Conservation (phyloP, 2,888 invertebrate genomes). For the Glyphotaelius pellucidus region DNA sequence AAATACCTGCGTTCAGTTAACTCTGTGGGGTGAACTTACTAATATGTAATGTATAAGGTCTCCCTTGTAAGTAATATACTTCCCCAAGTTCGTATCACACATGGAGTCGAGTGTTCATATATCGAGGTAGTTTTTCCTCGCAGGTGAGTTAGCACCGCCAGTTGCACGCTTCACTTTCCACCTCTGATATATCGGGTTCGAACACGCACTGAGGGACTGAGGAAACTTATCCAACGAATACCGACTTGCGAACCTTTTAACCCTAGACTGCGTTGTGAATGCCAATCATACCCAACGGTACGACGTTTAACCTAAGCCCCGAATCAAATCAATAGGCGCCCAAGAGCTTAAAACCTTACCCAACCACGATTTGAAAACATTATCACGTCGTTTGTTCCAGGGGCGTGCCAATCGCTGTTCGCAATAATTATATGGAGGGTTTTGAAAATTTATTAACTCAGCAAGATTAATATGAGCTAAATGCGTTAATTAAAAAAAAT, state of each 20-base stretch:
- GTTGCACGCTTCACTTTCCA: constrained; percentile 53
- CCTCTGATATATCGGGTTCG: constrained; percentile 58
- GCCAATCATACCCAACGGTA: neutral
- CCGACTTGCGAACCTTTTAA: constrained; percentile 9
- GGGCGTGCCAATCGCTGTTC: too few relatives aligned
- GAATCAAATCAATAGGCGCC: neutral
- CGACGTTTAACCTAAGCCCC: neutral
- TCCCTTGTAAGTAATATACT: neutral
- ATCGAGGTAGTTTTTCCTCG: constrained; percentile 26
- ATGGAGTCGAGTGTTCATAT: constrained; percentile 6
- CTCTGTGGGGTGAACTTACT: neutral
- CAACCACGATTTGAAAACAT: too few relatives aligned
- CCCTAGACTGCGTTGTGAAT: neutral
- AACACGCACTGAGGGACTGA: constrained; percentile 60
- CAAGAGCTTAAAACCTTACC: neutral
- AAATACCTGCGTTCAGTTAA: neutral
- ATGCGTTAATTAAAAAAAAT: too few relatives aligned
- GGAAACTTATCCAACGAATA: constrained; percentile 35
- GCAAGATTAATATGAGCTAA: too few relatives aligned
- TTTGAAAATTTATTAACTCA: too few relatives aligned
- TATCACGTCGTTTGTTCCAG: too few relatives aligned
- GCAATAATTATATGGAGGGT: too few relatives aligned
- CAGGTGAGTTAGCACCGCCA: constrained; percentile 37
- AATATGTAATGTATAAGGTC: neutral
- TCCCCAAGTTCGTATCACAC: neutral